phyloP scores from a whole-genome alignment of 2,113 vertebrate genomes.

The Phoxinus phoxinus region DNA sequence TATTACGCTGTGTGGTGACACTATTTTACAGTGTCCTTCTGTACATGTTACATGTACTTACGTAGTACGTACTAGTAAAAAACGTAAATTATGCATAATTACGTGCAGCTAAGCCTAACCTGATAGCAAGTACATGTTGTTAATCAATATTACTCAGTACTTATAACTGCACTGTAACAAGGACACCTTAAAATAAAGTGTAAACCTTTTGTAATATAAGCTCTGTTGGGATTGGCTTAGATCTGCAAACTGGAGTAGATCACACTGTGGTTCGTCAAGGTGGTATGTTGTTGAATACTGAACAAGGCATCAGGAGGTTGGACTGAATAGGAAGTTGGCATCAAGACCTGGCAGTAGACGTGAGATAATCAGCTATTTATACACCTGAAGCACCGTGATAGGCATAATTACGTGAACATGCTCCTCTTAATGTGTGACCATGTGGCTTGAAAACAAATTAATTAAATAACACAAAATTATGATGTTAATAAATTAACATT shows the following conservation, averaged over 20 bases:
- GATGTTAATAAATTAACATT: background rate
- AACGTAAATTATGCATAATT: background rate
- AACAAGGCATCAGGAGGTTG: background rate
- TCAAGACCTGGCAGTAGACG: constrained; percentile 5
- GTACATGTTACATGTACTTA: too few relatives aligned
- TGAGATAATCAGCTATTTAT: constrained; percentile 19
- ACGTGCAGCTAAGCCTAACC: background rate
- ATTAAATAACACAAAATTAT: constrained; percentile 4
- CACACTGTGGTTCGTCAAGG: background rate
- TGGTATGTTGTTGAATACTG: constrained; percentile 15
- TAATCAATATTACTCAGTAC: background rate
- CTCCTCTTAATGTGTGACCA: background rate
- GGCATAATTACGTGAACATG: constrained; percentile 10
- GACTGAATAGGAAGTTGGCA: constrained; percentile 23
- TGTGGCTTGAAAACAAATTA: background rate
- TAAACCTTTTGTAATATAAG: background rate
- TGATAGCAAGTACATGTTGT: background rate
- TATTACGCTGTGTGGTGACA: too few relatives aligned
- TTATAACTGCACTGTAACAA: background rate
- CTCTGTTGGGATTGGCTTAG: background rate
- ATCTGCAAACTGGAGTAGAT: background rate
- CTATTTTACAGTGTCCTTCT: too few relatives aligned
- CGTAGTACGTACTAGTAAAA: too few relatives aligned
- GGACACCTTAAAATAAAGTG: background rate
- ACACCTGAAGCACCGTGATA: background rate